These are phyloP conservation scores for Leptopilina myrica DNA, from an alignment of 2,888 invertebrate genomes.

Conservation along the genomic window DNA sequence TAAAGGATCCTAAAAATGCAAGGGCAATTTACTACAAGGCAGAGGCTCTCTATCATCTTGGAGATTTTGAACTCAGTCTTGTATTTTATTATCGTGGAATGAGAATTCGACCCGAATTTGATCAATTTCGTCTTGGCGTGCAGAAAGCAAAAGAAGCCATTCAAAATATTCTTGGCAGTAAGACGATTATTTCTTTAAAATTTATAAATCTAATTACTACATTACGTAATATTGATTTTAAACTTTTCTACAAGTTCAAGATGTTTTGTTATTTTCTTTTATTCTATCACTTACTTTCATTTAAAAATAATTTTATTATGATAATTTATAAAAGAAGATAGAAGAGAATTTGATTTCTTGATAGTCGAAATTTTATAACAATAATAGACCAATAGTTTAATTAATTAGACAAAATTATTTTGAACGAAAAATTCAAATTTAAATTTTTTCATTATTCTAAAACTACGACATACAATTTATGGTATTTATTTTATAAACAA, in stretches of 20 bases:
- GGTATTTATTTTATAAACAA: no score
- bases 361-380: no score
- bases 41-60: constrained; percentile 93
- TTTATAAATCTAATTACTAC: background rate
- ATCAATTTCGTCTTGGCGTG: constrained; percentile 87
- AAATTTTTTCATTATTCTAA: no score
- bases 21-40: constrained; percentile 92
- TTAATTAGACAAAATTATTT: no score
- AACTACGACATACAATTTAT: no score
- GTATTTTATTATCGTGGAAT: constrained; percentile 94
- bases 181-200: constrained; percentile 42
- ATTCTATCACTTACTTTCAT: no score
- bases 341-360: no score
- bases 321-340: no score
- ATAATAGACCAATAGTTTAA: no score
- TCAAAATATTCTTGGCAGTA: constrained; percentile 89
- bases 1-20: constrained; percentile 84
- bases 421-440: no score
- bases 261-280: background rate
- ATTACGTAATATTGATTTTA: background rate
- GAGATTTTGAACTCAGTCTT: constrained; percentile 94
- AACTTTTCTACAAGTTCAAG: no score
- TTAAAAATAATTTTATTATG: background rate
- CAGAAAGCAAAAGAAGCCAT: constrained; percentile 97
- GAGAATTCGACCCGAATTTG: constrained; percentile 89